A percentile compares a stretch with the other conserved stretches of the same genome.
phyloP scores from a whole-genome alignment of 1,140 invertebrate genomes.

The Cydia strobilella region DNA sequence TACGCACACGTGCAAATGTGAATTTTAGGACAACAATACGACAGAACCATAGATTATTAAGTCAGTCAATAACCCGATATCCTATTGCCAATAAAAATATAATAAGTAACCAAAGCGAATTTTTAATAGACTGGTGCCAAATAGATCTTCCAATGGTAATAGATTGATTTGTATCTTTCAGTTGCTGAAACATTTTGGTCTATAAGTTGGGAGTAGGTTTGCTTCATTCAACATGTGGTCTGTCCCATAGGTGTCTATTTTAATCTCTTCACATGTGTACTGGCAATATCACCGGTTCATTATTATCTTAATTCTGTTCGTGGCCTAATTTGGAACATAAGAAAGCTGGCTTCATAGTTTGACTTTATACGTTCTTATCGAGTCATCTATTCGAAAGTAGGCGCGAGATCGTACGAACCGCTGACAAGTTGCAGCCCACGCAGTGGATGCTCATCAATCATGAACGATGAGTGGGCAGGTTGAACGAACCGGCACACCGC shows the following conservation, averaged over 20 bases:
- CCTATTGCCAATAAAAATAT: background rate
- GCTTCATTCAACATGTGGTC: constrained; percentile 35
- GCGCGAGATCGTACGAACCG: constrained; percentile 38
- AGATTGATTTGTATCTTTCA: constrained; percentile 3
- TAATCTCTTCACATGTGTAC: constrained; percentile 21
- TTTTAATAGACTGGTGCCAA: background rate
- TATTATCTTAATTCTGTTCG: constrained; percentile 26
- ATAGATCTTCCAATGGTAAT: no score
- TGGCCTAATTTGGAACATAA: constrained; percentile 31
- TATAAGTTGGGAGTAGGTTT: constrained; percentile 31
- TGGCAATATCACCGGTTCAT: constrained; percentile 25
- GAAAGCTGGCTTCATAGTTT: constrained; percentile 24
- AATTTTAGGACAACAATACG: background rate
- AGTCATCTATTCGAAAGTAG: constrained; percentile 31
- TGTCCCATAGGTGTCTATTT: constrained; percentile 28
- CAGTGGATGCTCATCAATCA: constrained; percentile 66
- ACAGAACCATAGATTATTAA: background rate
- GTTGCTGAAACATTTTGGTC: background rate
- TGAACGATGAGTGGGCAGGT: constrained; percentile 56
- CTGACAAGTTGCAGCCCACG: constrained; percentile 59
- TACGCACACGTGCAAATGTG: background rate
- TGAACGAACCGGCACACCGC: constrained; percentile 47
- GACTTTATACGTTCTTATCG: constrained; percentile 27
- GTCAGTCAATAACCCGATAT: background rate
- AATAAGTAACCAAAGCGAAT: background rate